These are phyloP conservation scores for Rhamnusium bicolor DNA, from an alignment of 2,888 invertebrate species.

Conservation along the genomic window DNA sequence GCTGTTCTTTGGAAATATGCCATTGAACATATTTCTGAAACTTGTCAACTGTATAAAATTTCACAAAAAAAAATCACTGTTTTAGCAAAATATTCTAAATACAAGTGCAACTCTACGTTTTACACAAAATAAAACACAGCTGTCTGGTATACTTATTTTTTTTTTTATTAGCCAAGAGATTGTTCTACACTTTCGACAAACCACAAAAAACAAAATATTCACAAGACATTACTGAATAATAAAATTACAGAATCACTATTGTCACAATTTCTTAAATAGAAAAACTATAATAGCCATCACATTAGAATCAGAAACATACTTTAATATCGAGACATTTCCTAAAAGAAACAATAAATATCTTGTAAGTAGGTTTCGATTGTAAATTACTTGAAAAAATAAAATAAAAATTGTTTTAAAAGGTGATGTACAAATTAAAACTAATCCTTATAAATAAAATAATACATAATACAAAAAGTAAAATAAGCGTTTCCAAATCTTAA, in stretches of 20 bases:
- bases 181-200: slow-evolving; percentile 52
- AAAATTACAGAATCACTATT: slow-evolving; percentile 28
- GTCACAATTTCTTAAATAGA: slow-evolving; percentile 19
- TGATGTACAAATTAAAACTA: slow-evolving; percentile 31
- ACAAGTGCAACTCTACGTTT: no score
- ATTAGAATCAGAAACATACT: neutral
- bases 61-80: no score
- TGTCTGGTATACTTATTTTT: slow-evolving; percentile 25
- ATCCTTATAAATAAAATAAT: slow-evolving; percentile 20
- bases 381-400: neutral
- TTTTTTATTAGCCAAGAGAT: slow-evolving; percentile 50
- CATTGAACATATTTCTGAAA: no score
- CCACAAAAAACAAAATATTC: slow-evolving; percentile 45
- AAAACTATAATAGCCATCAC: slow-evolving; percentile 17
- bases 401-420: slow-evolving; percentile 7
- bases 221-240: slow-evolving; percentile 26
- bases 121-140: neutral
- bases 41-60: no score
- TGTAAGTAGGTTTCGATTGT: neutral
- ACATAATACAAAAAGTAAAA: slow-evolving; percentile 29
- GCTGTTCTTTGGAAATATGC: no score
- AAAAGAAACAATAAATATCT: slow-evolving; percentile 23
- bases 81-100: no score
- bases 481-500: slow-evolving; percentile 28
- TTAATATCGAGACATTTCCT: slow-evolving; percentile 22